A percentile compares a stretch with the other conserved stretches of the same genome.
Conservation (phyloP, 1,140 invertebrate species). For the Saccostrea glomerata region DNA sequence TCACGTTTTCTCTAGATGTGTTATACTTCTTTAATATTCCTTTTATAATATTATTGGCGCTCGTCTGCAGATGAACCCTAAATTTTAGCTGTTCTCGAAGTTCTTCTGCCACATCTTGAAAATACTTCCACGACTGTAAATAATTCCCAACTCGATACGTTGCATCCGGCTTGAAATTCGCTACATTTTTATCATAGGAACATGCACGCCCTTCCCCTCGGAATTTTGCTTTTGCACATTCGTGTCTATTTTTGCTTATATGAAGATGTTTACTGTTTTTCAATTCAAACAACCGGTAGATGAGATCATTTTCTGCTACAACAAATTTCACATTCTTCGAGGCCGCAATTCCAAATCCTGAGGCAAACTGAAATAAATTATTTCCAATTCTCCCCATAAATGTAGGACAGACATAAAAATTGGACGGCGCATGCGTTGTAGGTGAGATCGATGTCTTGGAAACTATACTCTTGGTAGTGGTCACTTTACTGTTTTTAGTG, state of each 20-base stretch:
- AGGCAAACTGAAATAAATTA: conserved; percentile 57
- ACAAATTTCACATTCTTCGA: conserved; percentile 42
- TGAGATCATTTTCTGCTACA: not conserved
- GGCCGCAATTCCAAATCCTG: conserved; percentile 53
- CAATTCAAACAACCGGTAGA: conserved; percentile 36
- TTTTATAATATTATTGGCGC: conserved; percentile 46
- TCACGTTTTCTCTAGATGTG: conserved; percentile 26
- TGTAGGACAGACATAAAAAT: conserved; percentile 28
- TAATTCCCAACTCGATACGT: conserved; percentile 48
- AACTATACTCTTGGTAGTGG: not conserved
- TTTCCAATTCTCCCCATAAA: conserved; percentile 59
- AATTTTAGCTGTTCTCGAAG: conserved; percentile 62
- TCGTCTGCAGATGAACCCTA: conserved; percentile 43
- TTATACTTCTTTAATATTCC: conserved; percentile 36
- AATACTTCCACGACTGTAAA: conserved; percentile 67
- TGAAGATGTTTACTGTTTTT: not conserved
- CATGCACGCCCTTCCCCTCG: conserved; percentile 26
- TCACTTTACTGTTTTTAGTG: not conserved
- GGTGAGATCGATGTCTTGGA: not conserved
- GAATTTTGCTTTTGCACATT: not conserved
- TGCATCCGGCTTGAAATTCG: conserved; percentile 10
- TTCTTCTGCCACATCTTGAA: conserved; percentile 42
- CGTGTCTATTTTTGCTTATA: not conserved
- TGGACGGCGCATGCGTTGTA: not conserved
- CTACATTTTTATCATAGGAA: conserved; percentile 40